phyloP scores from a whole-genome alignment of 2,113 vertebrate species.

The Menura novaehollandiae region DNA sequence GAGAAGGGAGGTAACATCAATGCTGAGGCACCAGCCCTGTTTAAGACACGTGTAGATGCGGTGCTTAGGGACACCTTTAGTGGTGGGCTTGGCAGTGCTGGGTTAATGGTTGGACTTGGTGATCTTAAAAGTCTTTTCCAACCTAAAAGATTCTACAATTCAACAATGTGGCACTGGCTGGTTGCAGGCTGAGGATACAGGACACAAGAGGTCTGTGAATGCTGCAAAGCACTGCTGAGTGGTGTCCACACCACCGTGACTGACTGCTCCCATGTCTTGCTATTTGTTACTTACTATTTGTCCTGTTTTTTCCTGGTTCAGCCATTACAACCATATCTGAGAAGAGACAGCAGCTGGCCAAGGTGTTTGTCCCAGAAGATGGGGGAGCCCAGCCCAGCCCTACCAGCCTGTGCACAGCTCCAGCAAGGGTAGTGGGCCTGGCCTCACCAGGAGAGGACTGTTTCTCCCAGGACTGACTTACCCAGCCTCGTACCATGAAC shows the following conservation, averaged over 20 bases:
- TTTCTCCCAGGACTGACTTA: neutral
- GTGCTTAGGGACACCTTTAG: neutral
- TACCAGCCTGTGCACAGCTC: fast-evolving
- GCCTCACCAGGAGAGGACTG: neutral
- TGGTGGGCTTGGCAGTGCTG: neutral
- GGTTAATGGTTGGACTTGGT: neutral
- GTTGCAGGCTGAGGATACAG: neutral
- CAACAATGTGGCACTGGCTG: neutral
- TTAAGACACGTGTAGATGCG: neutral
- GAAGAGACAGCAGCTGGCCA: neutral
- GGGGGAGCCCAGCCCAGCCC: neutral
- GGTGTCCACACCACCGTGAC: neutral
- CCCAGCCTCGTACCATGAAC: neutral
- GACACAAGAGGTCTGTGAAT: neutral
- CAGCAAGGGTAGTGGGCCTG: neutral
- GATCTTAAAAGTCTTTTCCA: neutral
- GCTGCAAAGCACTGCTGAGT: neutral
- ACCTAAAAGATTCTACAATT: neutral
- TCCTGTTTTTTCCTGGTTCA: neutral
- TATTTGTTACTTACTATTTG: neutral
- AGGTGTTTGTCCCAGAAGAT: neutral
- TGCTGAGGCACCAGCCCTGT: neutral
- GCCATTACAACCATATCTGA: neutral
- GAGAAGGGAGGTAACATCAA: fast-evolving
- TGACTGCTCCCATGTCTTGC: neutral